A percentile compares a stretch with the other conserved stretches of the same genome.
These are phyloP conservation scores for Vidua chalybeata DNA, from an alignment of 2,113 vertebrate species.

Conservation along the genomic window DNA sequence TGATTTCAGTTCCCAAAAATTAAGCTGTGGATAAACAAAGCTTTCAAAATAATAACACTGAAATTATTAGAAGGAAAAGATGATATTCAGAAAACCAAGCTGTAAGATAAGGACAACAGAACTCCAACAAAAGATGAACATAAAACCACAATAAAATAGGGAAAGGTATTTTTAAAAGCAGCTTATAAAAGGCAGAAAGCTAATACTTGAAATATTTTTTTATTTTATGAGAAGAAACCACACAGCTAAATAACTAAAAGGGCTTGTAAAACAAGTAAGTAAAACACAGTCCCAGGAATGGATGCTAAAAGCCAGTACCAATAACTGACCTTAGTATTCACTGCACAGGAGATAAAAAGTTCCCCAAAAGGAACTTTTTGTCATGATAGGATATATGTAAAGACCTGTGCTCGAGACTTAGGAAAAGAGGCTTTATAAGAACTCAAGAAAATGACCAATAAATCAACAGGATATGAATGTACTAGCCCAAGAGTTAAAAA, in stretches of 20 bases:
- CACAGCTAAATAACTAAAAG: neutral
- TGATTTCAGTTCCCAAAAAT: neutral
- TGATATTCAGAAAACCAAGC: neutral
- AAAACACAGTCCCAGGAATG: neutral
- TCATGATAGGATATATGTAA: neutral
- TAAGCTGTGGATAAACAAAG: neutral
- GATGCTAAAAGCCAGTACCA: neutral
- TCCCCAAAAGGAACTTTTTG: neutral
- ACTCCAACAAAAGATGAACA: neutral
- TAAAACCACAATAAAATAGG: neutral
- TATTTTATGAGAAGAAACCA: neutral
- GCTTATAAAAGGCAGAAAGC: neutral
- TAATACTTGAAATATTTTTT: neutral
- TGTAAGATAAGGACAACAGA: neutral
- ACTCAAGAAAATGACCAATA: neutral
- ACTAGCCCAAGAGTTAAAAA: neutral
- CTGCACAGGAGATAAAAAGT: neutral
- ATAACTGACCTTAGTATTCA: neutral
- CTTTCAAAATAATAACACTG: neutral
- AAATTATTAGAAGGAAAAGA: neutral
- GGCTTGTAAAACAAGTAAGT: neutral
- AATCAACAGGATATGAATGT: neutral
- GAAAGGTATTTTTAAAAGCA: neutral
- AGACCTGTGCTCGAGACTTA: neutral
- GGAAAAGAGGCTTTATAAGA: neutral